Percentiles rank a stretch among this genome's conserved stretches.
These are phyloP conservation scores for Acleris emargana DNA, from an alignment of 2,888 invertebrate species.

Conservation along the genomic window DNA sequence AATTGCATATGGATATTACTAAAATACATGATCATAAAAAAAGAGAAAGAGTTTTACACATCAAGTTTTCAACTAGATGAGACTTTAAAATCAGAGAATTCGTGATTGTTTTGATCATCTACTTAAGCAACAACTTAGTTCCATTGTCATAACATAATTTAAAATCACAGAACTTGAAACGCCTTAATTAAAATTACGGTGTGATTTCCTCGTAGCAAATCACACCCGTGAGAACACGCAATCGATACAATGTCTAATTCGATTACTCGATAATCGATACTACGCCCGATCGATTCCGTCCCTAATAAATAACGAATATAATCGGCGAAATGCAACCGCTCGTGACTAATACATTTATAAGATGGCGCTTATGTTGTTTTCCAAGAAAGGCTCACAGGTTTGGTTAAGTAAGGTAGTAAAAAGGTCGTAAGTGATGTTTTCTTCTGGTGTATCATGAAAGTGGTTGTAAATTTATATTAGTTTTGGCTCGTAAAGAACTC, in stretches of 20 bases:
- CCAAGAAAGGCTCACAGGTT: neutral
- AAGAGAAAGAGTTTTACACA: no score
- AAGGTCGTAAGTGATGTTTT: conserved; percentile 35
- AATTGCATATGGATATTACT: no score
- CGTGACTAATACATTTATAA: conserved; percentile 56
- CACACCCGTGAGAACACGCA: conserved; percentile 46
- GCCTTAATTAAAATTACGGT: conserved; percentile 9
- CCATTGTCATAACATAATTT: no score
- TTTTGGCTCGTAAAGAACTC: conserved; percentile 74
- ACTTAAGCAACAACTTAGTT: no score
- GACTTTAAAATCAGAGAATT: no score
- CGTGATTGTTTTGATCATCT: no score
- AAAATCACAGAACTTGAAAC: no score
- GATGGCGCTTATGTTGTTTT: conserved; percentile 16
- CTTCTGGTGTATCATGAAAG: conserved; percentile 4
- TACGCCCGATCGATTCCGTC: conserved; percentile 50
- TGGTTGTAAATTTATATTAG: conserved; percentile 61
- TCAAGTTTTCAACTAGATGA: no score
- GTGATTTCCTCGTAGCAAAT: conserved; percentile 18
- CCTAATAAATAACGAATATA: conserved; percentile 42
- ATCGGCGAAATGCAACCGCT: conserved; percentile 47
- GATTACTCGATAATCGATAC: conserved; percentile 51
- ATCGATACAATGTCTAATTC: conserved; percentile 46
- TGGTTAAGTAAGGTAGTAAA: conserved; percentile 38
- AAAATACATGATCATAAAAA: no score